These are phyloP conservation scores for Petrophora chlorosata DNA, from an alignment of 2,888 invertebrate genomes.

Conservation along the genomic window DNA sequence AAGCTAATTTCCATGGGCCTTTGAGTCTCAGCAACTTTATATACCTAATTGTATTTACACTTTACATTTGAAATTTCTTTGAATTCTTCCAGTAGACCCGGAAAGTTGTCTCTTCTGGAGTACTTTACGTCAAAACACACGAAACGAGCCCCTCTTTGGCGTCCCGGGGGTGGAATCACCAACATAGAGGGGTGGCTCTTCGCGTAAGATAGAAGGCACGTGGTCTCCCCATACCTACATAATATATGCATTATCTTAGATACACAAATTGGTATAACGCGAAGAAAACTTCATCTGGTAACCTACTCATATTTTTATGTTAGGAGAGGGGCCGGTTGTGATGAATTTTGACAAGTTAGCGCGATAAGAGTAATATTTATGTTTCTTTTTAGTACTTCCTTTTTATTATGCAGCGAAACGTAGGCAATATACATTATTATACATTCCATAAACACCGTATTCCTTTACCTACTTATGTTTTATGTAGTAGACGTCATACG, in stretches of 20 bases:
- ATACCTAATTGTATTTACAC: too few relatives aligned
- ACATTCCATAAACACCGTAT: too few relatives aligned
- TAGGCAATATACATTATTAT: too few relatives aligned
- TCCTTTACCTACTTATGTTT: too few relatives aligned
- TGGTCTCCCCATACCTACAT: slow-evolving; percentile 55
- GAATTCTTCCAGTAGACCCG: slow-evolving; percentile 8
- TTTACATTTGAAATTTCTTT: not conserved
- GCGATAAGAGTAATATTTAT: slow-evolving; percentile 20
- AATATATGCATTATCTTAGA: slow-evolving; percentile 58
- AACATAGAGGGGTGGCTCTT: slow-evolving; percentile 55
- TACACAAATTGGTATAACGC: slow-evolving; percentile 49
- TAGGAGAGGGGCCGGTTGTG: slow-evolving; percentile 13
- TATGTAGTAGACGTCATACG: too few relatives aligned
- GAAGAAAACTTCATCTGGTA: slow-evolving; percentile 45
- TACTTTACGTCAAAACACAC: slow-evolving; percentile 38
- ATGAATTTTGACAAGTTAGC: slow-evolving; percentile 26
- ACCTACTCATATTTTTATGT: slow-evolving; percentile 39
- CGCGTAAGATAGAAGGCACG: slow-evolving; percentile 43
- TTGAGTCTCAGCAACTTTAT: slow-evolving; percentile 10
- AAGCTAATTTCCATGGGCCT: slow-evolving; percentile 5
- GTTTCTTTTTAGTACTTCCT: slow-evolving; percentile 10
- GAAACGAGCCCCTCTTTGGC: slow-evolving; percentile 26
- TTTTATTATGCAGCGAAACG: slow-evolving; percentile 16
- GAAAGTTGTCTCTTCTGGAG: slow-evolving; percentile 36
- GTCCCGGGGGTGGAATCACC: slow-evolving; percentile 61